phyloP scores from a whole-genome alignment of 2,797 vertebrate genomes.

The Limosa lapponica region DNA sequence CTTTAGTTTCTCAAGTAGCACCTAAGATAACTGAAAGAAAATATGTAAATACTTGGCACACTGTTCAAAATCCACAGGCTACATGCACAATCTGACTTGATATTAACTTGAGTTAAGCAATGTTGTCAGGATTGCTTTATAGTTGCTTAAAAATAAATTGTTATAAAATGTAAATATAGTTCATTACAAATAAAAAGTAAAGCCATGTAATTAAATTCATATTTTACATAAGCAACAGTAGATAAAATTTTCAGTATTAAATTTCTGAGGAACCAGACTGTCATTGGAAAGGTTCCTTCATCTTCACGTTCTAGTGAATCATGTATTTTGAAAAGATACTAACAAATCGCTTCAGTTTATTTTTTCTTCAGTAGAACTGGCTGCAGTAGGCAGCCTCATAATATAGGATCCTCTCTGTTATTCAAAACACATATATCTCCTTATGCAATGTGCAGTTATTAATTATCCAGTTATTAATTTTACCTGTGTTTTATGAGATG shows the following conservation, averaged over 20 bases:
- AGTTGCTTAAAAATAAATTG: neutral
- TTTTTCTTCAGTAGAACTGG: neutral
- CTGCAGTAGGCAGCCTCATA: neutral
- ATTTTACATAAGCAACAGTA: neutral
- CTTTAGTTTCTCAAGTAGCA: neutral
- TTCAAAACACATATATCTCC: neutral
- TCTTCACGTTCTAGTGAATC: neutral
- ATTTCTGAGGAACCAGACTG: neutral
- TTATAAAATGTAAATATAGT: neutral
- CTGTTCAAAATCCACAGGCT: neutral
- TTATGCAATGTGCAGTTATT: neutral
- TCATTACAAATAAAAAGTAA: neutral
- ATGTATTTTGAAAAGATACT: neutral
- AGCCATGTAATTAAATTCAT: neutral
- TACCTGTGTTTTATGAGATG: neutral
- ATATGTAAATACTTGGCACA: fast-evolving
- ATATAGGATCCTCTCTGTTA: fast-evolving
- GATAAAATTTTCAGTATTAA: neutral
- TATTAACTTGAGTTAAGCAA: neutral
- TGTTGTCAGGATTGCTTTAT: neutral
- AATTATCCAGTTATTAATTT: neutral
- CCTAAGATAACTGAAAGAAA: neutral
- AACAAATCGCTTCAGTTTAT: neutral
- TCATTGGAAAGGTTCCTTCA: neutral
- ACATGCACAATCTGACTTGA: neutral